Conservation (phyloP, 2,797 vertebrate genomes). For the Cuniculus paca region DNA sequence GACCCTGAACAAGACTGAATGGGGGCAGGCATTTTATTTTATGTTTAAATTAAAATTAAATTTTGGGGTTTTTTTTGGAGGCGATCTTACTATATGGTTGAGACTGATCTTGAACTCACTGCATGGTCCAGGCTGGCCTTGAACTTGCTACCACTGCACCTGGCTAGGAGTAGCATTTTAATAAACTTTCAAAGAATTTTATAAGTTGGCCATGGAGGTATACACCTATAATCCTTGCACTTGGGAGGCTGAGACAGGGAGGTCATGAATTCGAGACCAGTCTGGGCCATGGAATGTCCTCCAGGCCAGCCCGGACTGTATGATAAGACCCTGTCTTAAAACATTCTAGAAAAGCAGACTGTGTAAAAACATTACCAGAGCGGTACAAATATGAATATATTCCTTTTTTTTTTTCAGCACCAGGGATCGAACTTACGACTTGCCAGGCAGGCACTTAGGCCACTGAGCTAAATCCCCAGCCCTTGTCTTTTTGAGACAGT, state of each 20-base stretch:
- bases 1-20: not conserved
- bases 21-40: not conserved
- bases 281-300: not conserved
- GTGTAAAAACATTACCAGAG: not conserved
- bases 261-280: not conserved
- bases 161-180: not conserved
- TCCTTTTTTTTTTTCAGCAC: too few species aligned
- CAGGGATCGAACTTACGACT: too few species aligned
- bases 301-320: not conserved
- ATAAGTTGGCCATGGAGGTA: not conserved
- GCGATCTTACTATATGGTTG: not conserved
- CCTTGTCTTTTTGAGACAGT: too few species aligned
- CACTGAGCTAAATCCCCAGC: too few species aligned
- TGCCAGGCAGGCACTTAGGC: too few species aligned
- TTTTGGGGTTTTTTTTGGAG: not conserved
- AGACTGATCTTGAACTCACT: not conserved
- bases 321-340: not conserved
- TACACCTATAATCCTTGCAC: not conserved
- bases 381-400: not conserved
- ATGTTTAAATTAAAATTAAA: not conserved
- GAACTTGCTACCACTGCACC: not conserved
- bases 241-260: not conserved
- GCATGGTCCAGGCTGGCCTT: not conserved
- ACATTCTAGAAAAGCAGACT: not conserved
- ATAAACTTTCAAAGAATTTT: not conserved